Evolutionary conservation across 2,888 invertebrate species (phyloP), one percentile per base, ranked within the genome.

Genomic region (Hirtodrosophila cameraria): DNA sequence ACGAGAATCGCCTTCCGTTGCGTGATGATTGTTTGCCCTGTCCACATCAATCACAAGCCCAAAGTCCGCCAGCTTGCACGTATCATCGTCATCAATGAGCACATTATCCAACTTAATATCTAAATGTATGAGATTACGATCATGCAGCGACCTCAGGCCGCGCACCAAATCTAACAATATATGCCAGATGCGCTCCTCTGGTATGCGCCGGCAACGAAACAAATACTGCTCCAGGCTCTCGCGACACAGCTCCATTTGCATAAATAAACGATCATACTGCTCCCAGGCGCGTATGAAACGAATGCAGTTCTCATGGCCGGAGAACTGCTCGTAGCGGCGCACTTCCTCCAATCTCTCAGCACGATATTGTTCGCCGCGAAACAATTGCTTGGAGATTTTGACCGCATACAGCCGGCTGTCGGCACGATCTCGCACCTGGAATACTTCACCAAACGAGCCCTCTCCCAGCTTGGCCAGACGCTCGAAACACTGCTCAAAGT

Each of bases 21-120:
- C 92, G 64, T 93, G 92, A 55, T 92, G 90, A 9, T 91, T 90
- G 75, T 92, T 92, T 23, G 91, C 91, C 91, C 92, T 91, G 52
- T 92, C 92, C 23, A 94, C 85, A 88, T 95, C 94, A 16, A 94
- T 91, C 9, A 95, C 93, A 9, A 96, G 91, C 8, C 96, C 96
- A 89, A 96, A 96, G 90, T 96, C 96, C 0, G 90, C 90, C 55
- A 96, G 90, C 88, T 96, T 96, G 88, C 94, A 95, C n/a, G 88
- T 88, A 11, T 93, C 93, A 79, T 94, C 92, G 60, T 92, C 91
- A 4, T 93, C 92, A 54, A 96, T 92, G 80, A 96, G 93, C 43
- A 96, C 94, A 89, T 96, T 96, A 46, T 94, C 95, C 36, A 95
- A 93, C 89, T 96, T 96, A 28, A 96, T 94, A 90, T 96, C 96